Conservation (phyloP, 2,888 invertebrate species). For the Mamestra brassicae region DNA sequence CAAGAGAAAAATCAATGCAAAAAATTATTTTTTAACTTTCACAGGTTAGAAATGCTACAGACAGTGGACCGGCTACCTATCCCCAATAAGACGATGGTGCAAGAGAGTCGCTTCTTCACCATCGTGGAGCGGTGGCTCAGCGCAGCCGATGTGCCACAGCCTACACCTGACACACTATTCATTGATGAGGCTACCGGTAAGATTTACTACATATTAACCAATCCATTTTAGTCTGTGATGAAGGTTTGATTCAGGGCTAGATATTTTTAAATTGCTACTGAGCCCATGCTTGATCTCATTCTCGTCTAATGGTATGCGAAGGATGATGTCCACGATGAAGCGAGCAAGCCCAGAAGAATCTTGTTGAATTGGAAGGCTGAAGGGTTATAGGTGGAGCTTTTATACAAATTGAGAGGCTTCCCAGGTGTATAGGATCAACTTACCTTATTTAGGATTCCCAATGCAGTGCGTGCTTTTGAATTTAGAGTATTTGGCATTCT, state of each 20-base stretch:
- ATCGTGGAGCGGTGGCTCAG: conserved; percentile 96
- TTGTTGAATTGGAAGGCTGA: no score
- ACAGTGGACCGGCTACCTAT: conserved; percentile 97
- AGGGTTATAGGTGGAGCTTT: no score
- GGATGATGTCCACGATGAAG: no score
- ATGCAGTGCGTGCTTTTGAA: no score
- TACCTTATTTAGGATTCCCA: no score
- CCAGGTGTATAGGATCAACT: no score
- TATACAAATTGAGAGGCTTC: no score
- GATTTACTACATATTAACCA: neutral
- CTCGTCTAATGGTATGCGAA: no score
- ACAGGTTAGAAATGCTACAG: conserved; percentile 94
- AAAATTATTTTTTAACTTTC: neutral
- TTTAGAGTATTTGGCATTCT: no score
- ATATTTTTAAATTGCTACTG: neutral
- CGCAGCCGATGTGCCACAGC: conserved; percentile 75
- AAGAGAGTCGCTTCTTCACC: conserved; percentile 97
- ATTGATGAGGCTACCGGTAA: conserved; percentile 87
- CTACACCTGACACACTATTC: conserved; percentile 72
- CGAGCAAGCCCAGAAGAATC: neutral
- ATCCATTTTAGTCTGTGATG: neutral
- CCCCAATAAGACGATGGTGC: conserved; percentile 97
- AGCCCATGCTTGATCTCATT: neutral
- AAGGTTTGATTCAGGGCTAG: neutral
- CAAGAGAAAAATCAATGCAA: neutral